Conservation (phyloP, 2,113 vertebrate species). For the Scomber japonicus region DNA sequence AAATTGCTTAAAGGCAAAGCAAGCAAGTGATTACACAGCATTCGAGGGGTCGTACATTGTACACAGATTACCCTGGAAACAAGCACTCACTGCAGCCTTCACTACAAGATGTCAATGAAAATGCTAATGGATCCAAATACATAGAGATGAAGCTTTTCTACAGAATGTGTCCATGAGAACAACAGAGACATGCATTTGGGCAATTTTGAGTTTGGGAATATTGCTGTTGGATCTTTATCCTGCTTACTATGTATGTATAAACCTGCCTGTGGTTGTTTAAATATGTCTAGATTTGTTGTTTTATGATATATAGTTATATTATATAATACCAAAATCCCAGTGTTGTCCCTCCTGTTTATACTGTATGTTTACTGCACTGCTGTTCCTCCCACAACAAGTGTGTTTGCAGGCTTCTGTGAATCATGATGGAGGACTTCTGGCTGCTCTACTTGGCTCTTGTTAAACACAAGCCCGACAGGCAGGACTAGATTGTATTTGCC, state of each 20-base stretch:
- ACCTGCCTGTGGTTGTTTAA: not conserved
- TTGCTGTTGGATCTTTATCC: not conserved
- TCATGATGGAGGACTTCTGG: conserved; percentile 64
- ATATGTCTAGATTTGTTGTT: conserved; percentile 19
- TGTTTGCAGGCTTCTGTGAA: conserved; percentile 58
- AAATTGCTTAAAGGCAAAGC: conserved; percentile 35
- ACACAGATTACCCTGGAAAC: conserved; percentile 52
- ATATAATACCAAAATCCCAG: conserved; percentile 38
- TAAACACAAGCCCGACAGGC: conserved; percentile 56
- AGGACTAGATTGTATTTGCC: conserved; percentile 49
- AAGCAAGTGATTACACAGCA: conserved; percentile 41
- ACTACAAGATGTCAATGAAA: conserved; percentile 47
- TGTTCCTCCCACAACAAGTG: conserved; percentile 69
- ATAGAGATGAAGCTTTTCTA: conserved; percentile 9
- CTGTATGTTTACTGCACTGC: conserved; percentile 40
- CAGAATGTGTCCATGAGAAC: conserved; percentile 2
- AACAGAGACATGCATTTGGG: not conserved
- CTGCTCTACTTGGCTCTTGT: conserved; percentile 69
- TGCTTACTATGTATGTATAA: not conserved
- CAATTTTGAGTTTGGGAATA: not conserved
- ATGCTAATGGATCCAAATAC: conserved; percentile 10
- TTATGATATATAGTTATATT: conserved; percentile 28
- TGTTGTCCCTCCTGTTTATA: conserved; percentile 22
- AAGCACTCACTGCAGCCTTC: conserved; percentile 14
- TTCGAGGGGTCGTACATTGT: conserved; percentile 30